phyloP scores from a whole-genome alignment of 1,140 invertebrate species.

The Aphelinus atriplicis region DNA sequence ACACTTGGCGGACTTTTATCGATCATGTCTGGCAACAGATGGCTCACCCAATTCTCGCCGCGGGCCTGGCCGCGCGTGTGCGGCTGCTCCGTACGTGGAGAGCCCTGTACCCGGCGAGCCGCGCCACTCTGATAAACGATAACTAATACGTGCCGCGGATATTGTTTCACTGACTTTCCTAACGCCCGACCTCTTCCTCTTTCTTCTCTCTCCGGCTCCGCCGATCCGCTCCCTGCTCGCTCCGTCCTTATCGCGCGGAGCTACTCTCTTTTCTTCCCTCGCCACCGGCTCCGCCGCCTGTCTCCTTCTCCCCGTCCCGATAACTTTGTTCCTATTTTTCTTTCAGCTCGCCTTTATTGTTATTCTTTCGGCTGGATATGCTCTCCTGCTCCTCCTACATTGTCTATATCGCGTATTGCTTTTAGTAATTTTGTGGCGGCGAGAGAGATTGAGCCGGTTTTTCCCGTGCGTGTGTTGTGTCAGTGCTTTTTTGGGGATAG shows the following conservation, averaged over 20 bases:
- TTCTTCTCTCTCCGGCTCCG: neutral
- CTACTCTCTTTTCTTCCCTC: constrained; percentile 30
- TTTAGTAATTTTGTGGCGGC: no score
- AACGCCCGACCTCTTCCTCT: neutral
- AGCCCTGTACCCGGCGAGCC: neutral
- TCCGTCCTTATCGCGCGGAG: no score
- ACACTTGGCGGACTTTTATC: constrained; percentile 65
- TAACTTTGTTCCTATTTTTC: constrained; percentile 40
- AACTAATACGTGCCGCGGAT: constrained; percentile 47
- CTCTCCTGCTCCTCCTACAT: no score
- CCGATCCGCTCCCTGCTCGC: no score
- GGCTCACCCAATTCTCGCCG: constrained; percentile 54
- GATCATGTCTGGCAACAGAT: constrained; percentile 66
- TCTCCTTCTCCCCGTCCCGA: neutral
- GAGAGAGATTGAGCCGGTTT: no score
- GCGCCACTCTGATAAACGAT: constrained; percentile 46
- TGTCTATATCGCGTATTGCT: no score
- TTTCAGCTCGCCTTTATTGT: constrained; percentile 13
- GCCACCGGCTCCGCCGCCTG: neutral
- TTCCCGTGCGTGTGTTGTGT: no score
- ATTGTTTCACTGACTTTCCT: constrained; percentile 46
- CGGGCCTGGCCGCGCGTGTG: neutral
- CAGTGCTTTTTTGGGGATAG: neutral
- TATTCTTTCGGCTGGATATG: no score
- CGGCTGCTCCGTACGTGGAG: neutral